These are phyloP conservation scores for Carettochelys insculpta DNA, from an alignment of 2,113 vertebrate genomes.

Conservation along the genomic window DNA sequence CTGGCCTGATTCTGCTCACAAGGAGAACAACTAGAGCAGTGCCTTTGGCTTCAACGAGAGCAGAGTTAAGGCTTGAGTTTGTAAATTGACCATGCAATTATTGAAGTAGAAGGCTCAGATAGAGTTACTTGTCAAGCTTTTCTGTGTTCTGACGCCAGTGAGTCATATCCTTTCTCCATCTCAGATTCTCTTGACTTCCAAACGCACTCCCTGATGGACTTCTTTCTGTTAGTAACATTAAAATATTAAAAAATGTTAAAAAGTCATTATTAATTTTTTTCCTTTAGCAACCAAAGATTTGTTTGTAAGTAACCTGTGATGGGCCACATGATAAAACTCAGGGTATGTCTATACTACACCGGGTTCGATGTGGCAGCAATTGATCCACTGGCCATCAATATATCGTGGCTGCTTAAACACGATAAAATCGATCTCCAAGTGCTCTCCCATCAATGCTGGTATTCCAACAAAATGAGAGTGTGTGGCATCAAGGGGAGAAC, in stretches of 20 bases:
- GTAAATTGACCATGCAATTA: background rate
- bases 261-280: background rate
- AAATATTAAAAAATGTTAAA: background rate
- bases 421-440: too few species aligned
- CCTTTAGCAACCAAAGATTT: background rate
- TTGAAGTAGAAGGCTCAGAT: slow-evolving; percentile 16
- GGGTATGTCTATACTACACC: too few species aligned
- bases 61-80: background rate
- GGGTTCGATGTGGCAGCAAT: too few species aligned
- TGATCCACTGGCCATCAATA: too few species aligned
- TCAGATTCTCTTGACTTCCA: slow-evolving; percentile 96
- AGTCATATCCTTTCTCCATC: slow-evolving; percentile 99
- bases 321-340: background rate
- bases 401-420: too few species aligned
- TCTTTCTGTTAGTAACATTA: slow-evolving; percentile 82
- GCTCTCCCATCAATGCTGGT: too few species aligned
- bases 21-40: background rate
- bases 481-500: too few species aligned
- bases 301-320: slow-evolving; percentile 6
- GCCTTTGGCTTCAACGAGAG: background rate
- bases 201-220: slow-evolving; percentile 98
- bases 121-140: slow-evolving; percentile 95
- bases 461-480: too few species aligned
- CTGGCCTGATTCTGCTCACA: background rate
- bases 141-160: slow-evolving; percentile 98